Evolutionary conservation across 2,888 invertebrate genomes (phyloP), one percentile per base, ranked within the genome.

Genomic region (Adineta ricciae): DNA sequence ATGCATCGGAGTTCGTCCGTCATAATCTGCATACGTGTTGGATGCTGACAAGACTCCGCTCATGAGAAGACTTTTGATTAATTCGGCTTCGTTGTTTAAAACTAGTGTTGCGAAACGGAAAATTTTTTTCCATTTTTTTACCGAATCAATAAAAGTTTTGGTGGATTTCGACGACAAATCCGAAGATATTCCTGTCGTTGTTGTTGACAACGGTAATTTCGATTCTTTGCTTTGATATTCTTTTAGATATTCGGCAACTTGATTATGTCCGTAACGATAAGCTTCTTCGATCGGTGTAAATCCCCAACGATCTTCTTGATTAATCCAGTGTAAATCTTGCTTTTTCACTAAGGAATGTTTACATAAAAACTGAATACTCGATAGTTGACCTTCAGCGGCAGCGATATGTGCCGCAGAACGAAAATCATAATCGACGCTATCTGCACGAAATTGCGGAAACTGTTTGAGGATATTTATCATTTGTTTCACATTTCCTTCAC

Each of bases 371-470:
- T 78, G 24, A 11, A 78, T 78, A 41, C 78, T 78, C 2, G 2
- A 0, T n/a, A 78, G 16, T 78, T 78, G 78, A 78, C 78, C 78
- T 78, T 78, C 78, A 19, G 78, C 78, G n/a, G 78, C 78, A 78
- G 78, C 78, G 0, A 78, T 24, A 19, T 78, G 78, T 11, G 38
- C 78, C 4, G 78, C 78, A 3, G 78, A 78, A 24, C 78, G 78
- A 78, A 38, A 78, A 32, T 78, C 78, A 41, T 78, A 78, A n/a
- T 78, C 78, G 41, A 78, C 78, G 41, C 41, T 41, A n/a, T 78
- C 41, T 41, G 41, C 78, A 78, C 41, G 41, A 78, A 78, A 78
- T 1, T 38, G 24, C 1, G 78, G 41, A 78, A 78, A 78, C n/a
- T 41, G 41, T 38, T 78, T 16, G 16, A 78, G 78, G n/a, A 78